A percentile compares a stretch with the other conserved stretches of the same genome.
Conservation (phyloP, 2,113 vertebrate genomes). For the Callipepla squamata region DNA sequence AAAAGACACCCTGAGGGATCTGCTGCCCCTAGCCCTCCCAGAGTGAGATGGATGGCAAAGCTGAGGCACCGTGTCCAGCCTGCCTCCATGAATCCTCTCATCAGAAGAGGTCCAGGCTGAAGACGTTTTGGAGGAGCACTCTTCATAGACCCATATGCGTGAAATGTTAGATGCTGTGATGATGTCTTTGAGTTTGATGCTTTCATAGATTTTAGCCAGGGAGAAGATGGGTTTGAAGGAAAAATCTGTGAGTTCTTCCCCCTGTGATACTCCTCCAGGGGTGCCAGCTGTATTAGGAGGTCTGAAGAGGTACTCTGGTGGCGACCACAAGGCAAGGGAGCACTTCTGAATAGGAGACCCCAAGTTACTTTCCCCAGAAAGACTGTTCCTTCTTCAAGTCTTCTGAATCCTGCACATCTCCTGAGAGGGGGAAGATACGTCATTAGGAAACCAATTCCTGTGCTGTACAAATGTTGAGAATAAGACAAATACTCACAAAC, state of each 20-base stretch:
- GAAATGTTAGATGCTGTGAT: neutral
- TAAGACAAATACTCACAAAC: neutral
- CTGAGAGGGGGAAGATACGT: neutral
- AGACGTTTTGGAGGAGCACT: neutral
- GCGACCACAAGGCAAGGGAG: neutral
- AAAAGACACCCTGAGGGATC: neutral
- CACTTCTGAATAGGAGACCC: neutral
- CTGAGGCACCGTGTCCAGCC: neutral
- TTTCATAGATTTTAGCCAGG: neutral
- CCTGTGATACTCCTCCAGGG: fast-evolving
- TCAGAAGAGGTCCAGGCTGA: neutral
- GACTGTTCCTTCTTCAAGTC: neutral
- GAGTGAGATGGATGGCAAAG: neutral
- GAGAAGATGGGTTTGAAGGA: neutral
- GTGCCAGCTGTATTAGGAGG: neutral
- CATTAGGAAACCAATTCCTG: neutral
- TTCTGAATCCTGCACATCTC: neutral
- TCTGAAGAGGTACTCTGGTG: neutral
- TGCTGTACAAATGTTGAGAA: neutral
- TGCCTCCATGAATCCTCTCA: neutral
- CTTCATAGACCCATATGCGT: neutral
- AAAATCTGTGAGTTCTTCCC: slow-evolving; percentile 2
- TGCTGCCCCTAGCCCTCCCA: neutral
- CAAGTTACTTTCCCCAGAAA: neutral
- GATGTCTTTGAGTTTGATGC: neutral